Percentiles rank a stretch among this genome's conserved stretches.
Evolutionary conservation across 2,797 vertebrate species (phyloP).

Genomic region (Anguilla megastoma): DNA sequence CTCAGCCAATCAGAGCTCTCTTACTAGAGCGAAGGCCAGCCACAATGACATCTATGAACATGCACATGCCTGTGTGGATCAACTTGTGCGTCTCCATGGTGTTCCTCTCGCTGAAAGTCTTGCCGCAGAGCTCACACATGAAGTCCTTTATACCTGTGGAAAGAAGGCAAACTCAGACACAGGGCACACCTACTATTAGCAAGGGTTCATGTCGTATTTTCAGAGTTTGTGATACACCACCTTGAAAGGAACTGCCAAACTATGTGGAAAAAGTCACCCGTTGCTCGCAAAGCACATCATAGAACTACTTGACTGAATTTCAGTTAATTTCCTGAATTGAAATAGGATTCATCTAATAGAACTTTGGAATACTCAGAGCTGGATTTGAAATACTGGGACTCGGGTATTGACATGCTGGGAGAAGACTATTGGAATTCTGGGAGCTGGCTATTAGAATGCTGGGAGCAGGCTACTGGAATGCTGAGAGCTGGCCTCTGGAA

Average conservation of each 20-base stretch:
- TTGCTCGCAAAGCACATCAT: too few relatives aligned
- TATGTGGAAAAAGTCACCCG: too few relatives aligned
- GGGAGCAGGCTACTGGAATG: not conserved
- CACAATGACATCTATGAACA: not conserved
- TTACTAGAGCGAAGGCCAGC: not conserved
- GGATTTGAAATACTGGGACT: too few relatives aligned
- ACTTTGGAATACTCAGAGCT: not conserved
- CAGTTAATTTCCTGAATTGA: too few relatives aligned
- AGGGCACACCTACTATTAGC: not conserved
- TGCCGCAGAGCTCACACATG: conserved; percentile 98
- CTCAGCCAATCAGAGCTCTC: not conserved
- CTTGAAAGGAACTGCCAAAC: too few relatives aligned
- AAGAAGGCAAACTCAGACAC: not conserved
- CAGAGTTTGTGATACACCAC: not conserved
- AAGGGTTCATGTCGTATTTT: conserved; percentile 3
- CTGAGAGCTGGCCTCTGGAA: not conserved
- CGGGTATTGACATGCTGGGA: too few relatives aligned
- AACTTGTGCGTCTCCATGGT: conserved; percentile 96
- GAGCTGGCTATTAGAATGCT: not conserved
- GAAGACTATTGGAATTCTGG: not conserved
- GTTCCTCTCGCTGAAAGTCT: conserved; percentile 96
- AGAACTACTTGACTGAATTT: too few relatives aligned
- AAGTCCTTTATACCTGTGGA: conserved; percentile 94
- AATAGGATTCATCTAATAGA: not conserved
- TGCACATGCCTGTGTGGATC: conserved; percentile 83